These are phyloP conservation scores for Coleophora flavipennella DNA, from an alignment of 2,888 invertebrate genomes.

Conservation along the genomic window DNA sequence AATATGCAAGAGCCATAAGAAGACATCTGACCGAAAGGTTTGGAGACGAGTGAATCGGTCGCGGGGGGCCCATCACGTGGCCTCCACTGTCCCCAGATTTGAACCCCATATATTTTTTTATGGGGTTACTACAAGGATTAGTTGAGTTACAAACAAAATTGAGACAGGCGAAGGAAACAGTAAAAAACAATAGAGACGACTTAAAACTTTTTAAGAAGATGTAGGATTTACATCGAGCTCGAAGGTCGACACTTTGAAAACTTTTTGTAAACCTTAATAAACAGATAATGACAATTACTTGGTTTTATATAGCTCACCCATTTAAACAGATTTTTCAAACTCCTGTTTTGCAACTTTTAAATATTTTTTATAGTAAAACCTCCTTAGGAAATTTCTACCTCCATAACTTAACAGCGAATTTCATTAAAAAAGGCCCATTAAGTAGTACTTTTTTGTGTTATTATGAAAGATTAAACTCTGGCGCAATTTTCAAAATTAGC, in stretches of 20 bases:
- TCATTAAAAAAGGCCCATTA: no score
- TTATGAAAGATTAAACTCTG: no score
- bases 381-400: neutral
- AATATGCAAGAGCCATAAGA: constrained; percentile 4
- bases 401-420: no score
- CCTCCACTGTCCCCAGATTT: constrained; percentile 14
- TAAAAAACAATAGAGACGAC: constrained; percentile 6
- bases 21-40: constrained; percentile 6
- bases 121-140: constrained; percentile 12
- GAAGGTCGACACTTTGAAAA: constrained; percentile 7
- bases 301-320: neutral
- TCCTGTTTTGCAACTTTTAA: neutral
- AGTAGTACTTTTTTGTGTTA: no score
- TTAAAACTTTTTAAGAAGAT: constrained; percentile 7
- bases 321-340: no score
- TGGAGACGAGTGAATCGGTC: constrained; percentile 15
- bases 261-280: constrained; percentile 5
- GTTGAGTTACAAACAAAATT: constrained; percentile 3
- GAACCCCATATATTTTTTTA: constrained; percentile 13
- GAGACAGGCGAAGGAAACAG: constrained; percentile 2
- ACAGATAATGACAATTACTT: neutral
- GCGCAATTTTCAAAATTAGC: no score
- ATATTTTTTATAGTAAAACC: neutral
- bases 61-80: constrained; percentile 12
- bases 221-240: constrained; percentile 5